A percentile compares a stretch with the other conserved stretches of the same genome.
phyloP scores from a whole-genome alignment of 2,797 vertebrate species.

The Gymnoscopelus braueri region DNA sequence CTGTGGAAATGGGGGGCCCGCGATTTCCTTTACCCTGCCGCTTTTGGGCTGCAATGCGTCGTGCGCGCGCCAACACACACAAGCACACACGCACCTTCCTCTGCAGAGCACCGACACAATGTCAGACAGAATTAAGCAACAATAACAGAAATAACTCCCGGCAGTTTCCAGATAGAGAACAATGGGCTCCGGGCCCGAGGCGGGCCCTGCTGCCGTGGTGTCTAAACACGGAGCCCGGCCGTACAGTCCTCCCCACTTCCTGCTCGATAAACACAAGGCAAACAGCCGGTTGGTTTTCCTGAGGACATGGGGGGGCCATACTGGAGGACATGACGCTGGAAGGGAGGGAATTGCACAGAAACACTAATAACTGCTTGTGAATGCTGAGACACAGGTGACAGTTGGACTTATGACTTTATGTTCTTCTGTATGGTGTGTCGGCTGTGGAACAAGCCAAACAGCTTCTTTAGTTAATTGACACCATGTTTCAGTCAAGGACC shows the following conservation, averaged over 20 bases:
- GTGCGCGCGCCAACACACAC: conserved; percentile 32
- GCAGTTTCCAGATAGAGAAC: conserved; percentile 85
- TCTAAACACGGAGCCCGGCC: conserved; percentile 82
- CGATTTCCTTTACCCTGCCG: conserved; percentile 70
- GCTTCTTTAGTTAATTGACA: too few relatives aligned
- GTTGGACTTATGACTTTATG: too few relatives aligned
- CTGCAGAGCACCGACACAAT: conserved; percentile 80
- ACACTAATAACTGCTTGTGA: conserved; percentile 10
- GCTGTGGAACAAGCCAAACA: too few relatives aligned
- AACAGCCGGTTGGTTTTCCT: conserved; percentile 82
- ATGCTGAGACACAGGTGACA: too few relatives aligned
- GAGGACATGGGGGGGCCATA: conserved; percentile 47
- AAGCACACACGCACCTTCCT: conserved; percentile 70
- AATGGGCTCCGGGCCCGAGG: conserved; percentile 78
- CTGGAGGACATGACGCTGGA: conserved; percentile 60
- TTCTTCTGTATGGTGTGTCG: too few relatives aligned
- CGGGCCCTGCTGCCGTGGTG: conserved; percentile 72
- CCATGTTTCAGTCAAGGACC: too few relatives aligned
- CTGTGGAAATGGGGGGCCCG: conserved; percentile 68
- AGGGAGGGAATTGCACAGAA: conserved; percentile 60
- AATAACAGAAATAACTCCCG: conserved; percentile 85
- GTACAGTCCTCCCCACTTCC: conserved; percentile 80
- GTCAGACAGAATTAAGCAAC: conserved; percentile 85
- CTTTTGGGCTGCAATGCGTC: conserved; percentile 51
- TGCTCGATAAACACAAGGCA: conserved; percentile 85